Base-by-base conservation (phyloP, 2,888 invertebrate species). In the Nudaria mundana region DNA sequence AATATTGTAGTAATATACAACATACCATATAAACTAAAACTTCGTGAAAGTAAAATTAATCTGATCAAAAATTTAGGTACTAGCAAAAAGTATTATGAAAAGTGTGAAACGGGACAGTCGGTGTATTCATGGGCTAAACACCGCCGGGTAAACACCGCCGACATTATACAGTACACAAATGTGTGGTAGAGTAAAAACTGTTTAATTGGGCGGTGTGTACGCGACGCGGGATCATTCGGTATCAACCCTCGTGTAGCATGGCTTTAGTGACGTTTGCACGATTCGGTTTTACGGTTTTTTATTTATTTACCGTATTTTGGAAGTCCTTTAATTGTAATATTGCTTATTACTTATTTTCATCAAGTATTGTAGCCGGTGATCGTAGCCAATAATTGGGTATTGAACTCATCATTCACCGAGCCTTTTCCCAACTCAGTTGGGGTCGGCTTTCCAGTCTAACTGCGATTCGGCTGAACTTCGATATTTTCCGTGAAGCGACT, bases 141-240 rank as follows among this genome's bases (percentile, higher is more conserved):
- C n/a, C n/a, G n/a, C 57, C 58, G 53, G 56, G 63, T 63, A 65
- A 66, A 65, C 48, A 54, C 48, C 31, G 8, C 52, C 37, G 48
- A 68, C 74, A 78, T 82, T 76, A 79, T 76, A 73, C 75, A 66
- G 60, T 67, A 66, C 11, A 6, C 72, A 75, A 78, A 81, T 80
- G 78, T 73, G 76, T 60, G 76, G 73, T 69, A 60, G 78, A 73
- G 82, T 83, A 87, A 87, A 87, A 87, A 87, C 76, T 76, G 75
- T 78, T 81, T 84, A 83, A 87, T 86, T 85, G 84, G 75, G 68
- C 68, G 60, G 64, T 54, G 63, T 56, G 67, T 66, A 62, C 63
- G 60, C 63, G 63, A 66, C 66, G 60, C 63, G 71, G 81, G 76
- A 82, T 83, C 82, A 82, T 79, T 77, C 72, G 71, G 75, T 75